Conservation (phyloP, 2,797 vertebrate species). For the Ctenopoma multispine region DNA sequence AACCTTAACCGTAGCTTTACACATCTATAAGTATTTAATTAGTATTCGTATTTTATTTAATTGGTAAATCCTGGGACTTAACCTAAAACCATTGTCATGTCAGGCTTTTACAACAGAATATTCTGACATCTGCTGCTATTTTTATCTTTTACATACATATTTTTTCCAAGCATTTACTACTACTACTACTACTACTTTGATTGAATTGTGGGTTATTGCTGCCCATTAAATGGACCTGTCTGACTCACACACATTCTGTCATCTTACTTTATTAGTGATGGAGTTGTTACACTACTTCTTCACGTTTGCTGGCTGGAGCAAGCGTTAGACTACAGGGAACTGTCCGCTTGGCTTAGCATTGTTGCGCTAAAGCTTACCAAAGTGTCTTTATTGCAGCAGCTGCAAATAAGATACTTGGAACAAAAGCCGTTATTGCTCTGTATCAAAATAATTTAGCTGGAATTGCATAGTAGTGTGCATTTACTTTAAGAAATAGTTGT, state of each 20-base stretch:
- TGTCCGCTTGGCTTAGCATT: slow-evolving; percentile 53
- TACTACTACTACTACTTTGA: no score
- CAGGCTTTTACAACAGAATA: no score
- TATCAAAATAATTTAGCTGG: slow-evolving; percentile 16
- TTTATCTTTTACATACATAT: not conserved
- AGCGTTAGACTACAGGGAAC: slow-evolving; percentile 88
- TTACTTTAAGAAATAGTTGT: slow-evolving; percentile 11
- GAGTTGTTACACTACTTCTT: slow-evolving; percentile 77
- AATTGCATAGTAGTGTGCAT: slow-evolving; percentile 22
- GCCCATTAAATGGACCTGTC: slow-evolving; percentile 27
- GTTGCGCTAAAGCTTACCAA: slow-evolving; percentile 52
- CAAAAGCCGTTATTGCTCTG: slow-evolving; percentile 13
- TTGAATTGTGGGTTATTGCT: slow-evolving; percentile 16
- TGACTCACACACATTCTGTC: slow-evolving; percentile 62
- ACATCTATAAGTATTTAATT: no score
- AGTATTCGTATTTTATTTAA: no score
- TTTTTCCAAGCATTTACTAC: slow-evolving; percentile 10
- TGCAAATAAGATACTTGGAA: slow-evolving; percentile 54
- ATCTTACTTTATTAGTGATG: slow-evolving; percentile 78
- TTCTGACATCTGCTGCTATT: not conserved
- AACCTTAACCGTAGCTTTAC: not conserved
- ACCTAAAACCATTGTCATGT: no score
- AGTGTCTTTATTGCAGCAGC: slow-evolving; percentile 49
- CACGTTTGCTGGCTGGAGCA: slow-evolving; percentile 85
- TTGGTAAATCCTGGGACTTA: no score